Evolutionary conservation across 2,113 vertebrate species (phyloP).

Genomic region (Bombycilla garrulus): DNA sequence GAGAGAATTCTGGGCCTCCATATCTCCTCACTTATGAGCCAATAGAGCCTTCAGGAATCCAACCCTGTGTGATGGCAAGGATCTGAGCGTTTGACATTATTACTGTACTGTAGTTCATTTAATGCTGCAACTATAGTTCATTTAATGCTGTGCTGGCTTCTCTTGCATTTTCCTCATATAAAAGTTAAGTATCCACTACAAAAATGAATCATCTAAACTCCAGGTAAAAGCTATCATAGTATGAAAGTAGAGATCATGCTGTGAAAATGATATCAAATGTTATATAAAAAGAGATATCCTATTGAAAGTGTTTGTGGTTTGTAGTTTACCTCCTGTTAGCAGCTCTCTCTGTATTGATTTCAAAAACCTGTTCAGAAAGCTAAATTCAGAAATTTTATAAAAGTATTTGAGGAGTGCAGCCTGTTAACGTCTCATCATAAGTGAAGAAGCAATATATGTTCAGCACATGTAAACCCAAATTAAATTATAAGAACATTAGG

Average conservation of each 20-base stretch:
- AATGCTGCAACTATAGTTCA: conserved; percentile 62
- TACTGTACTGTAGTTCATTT: conserved; percentile 58
- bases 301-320: conserved; percentile 71
- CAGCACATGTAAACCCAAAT: background rate
- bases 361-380: conserved; percentile 70
- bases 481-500: background rate
- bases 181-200: conserved; percentile 76
- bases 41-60: conserved; percentile 16
- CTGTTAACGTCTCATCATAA: conserved; percentile 45
- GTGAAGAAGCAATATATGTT: conserved; percentile 1
- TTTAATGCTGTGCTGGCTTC: conserved; percentile 68
- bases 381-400: conserved; percentile 50
- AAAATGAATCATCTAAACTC: conserved; percentile 77
- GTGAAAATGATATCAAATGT: conserved; percentile 77
- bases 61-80: background rate
- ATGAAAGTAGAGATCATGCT: conserved; percentile 72
- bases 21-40: background rate
- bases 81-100: conserved; percentile 45
- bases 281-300: conserved; percentile 74
- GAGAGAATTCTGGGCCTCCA: background rate
- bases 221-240: conserved; percentile 74
- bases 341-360: conserved; percentile 70
- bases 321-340: conserved; percentile 72
- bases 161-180: conserved; percentile 72
- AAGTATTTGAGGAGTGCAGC: conserved; percentile 28